Percentiles rank a stretch among this genome's conserved stretches.
Evolutionary conservation across 2,113 vertebrate genomes (phyloP).

Genomic region (Condylura cristata): DNA sequence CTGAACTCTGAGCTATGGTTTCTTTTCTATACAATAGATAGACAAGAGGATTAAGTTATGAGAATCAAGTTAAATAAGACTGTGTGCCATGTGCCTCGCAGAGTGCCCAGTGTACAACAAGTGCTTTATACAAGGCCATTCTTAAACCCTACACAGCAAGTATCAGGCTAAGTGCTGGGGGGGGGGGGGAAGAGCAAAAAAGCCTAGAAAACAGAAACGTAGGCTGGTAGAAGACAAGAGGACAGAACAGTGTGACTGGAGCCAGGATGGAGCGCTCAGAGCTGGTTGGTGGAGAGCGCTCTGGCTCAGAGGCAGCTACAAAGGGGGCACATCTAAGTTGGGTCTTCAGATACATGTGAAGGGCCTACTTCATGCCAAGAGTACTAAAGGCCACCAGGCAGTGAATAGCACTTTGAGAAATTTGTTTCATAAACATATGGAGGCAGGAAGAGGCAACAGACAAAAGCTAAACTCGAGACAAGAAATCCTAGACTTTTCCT

Average conservation of each 20-base stretch:
- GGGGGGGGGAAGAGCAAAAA: neutral
- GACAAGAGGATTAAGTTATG: no score
- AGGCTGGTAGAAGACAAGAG: neutral
- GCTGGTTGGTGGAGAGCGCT: neutral
- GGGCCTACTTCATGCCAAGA: neutral
- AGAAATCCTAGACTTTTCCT: neutral
- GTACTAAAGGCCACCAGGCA: neutral
- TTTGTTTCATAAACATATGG: neutral
- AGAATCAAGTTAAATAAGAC: neutral
- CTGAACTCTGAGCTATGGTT: neutral
- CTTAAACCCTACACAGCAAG: neutral
- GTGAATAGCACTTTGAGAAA: neutral
- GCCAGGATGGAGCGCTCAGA: neutral
- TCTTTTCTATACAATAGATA: neutral
- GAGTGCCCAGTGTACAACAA: neutral
- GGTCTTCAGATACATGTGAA: neutral
- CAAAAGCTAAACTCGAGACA: constrained; percentile 2
- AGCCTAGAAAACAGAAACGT: neutral
- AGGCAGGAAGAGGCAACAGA: neutral
- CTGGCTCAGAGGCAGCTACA: neutral
- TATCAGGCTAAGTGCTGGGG: neutral
- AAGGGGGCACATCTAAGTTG: fast-evolving
- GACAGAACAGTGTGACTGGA: neutral
- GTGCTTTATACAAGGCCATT: neutral
- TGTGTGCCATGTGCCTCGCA: neutral